Conservation (phyloP, 2,113 vertebrate species). For the Ovibos moschatus region DNA sequence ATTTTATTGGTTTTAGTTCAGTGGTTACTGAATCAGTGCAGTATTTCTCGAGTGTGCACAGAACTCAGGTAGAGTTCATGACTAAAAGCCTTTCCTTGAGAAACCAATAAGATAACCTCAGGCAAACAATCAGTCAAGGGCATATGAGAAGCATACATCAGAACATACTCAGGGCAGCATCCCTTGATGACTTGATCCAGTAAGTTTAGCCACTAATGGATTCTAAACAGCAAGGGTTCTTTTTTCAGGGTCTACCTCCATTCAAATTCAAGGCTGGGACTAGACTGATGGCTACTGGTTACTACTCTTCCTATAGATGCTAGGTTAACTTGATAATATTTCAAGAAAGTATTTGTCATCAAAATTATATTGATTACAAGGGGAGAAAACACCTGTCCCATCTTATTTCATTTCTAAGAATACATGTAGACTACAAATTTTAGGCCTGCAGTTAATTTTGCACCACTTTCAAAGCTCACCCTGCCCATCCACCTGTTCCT, state of each 20-base stretch:
- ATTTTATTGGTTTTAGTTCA: not conserved
- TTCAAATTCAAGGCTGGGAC: not conserved
- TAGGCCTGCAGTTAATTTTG: not conserved
- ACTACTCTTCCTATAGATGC: not conserved
- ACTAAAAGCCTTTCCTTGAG: not conserved
- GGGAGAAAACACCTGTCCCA: no score
- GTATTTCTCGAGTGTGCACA: not conserved
- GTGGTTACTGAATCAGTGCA: not conserved
- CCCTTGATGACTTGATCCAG: not conserved
- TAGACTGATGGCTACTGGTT: not conserved
- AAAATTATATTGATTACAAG: not conserved
- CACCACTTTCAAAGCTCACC: not conserved
- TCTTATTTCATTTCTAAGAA: not conserved
- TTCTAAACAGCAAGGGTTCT: not conserved
- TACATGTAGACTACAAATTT: not conserved
- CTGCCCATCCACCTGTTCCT: not conserved
- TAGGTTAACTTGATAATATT: not conserved
- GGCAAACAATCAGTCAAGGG: not conserved
- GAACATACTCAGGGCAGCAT: not conserved
- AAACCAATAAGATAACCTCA: not conserved
- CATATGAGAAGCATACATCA: not conserved
- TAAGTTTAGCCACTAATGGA: not conserved
- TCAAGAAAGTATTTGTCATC: not conserved
- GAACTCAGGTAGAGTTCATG: not conserved
- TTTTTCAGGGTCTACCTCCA: not conserved